Base-by-base conservation (phyloP, 2,113 vertebrate genomes). In the Serilophus lunatus region DNA sequence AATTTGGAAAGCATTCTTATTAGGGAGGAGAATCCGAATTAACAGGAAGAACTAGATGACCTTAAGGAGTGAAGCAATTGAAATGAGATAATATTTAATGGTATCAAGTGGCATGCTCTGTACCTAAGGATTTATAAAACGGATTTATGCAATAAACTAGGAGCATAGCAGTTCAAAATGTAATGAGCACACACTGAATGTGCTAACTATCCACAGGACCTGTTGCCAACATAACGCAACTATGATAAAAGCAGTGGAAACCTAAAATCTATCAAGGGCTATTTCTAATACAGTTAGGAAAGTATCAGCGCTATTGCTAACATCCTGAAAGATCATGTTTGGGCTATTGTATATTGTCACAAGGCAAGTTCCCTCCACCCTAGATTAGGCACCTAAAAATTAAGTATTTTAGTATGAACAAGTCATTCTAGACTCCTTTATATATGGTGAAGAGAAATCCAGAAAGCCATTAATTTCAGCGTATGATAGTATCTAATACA, bases 1-100 rank as follows among this genome's bases (percentile, higher is more conserved):
- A 92, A 84, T 92, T 93, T 96, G 91, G 91, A 96, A 93, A 91
- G 57, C 49, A 25, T 91, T 79, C 51, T 57, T 86, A 76, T 64
- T 81, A 91, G 77, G 83, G 93, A 93, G 92, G 74, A 92, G 92
- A 95, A 91, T 95, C 94, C 31, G 4, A 91, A 74, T 92, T 93
- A 95, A 95, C 91, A 95, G 94, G 92, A 96, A 93, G 89, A 91
- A 89, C 89, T 92, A 79, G 86, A 82, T 95, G 95, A 97, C 92
- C 91, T 89, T 82, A 84, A 95, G 40, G 61, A 92, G 77, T 95
- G 89, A 93, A 95, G 93, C 89, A 95, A 87, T 6, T 75, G 53
- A 72, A 93, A 87, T 31, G 23, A 86, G 65, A 54, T 93, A 75
- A 82, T 49, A 68, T 72, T 71, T 57, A 91, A 60, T 82, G n/a